Base-by-base conservation (phyloP, 2,888 invertebrate genomes). In the Pseudanteris insignis region DNA sequence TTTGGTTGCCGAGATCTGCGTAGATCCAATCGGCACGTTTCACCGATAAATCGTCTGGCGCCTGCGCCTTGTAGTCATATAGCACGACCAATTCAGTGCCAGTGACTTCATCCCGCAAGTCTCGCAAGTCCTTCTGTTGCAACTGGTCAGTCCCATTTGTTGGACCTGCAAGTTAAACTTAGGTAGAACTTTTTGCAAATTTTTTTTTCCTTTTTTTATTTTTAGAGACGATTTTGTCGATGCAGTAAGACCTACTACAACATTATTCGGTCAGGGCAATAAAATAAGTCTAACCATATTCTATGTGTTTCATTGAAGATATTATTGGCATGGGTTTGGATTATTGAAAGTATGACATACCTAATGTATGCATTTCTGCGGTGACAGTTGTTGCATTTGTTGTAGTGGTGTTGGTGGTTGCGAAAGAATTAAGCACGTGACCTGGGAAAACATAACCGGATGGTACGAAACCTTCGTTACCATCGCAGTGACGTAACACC, bases 61-160 rank as follows among this genome's bases (percentile, higher is more conserved):
- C 94, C 83, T 95, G 94, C 32, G 95, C 91, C 88, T 94, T 94
- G 81, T 95, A 96, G 83, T 96, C 95, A 77, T 95, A 95, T 11
- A 96, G 85, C 89, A 95, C 94, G 68, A 96, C 94, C 75, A 95
- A 84, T 79, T 95, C 94, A 0, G 94, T 93, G 60, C 94, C 94
- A 75, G 76, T 77, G 15, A 76, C 72, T 28, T 80, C 79, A 38
- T 79, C 79, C 18, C 79, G 70, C 55, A 79, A 77, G 62, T 79
- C 79, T 40, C 78, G 72, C 29, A 75, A 50, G 58, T 78, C 77
- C 57, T 80, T 79, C 18, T 78, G 77, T 37, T 79, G 79, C 33
- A 73, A 53, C 43, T 69, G 70, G 24, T 76, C 75, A 38, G 69
- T 75, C n/a, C 70, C 74, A 46, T 70, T 76, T 24, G 73, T 69